Evolutionary conservation across 64 coral and sea anemone species (phyloP), one percentile per base, ranked within the genome.

Genomic region (Stylophora pistillata): DNA sequence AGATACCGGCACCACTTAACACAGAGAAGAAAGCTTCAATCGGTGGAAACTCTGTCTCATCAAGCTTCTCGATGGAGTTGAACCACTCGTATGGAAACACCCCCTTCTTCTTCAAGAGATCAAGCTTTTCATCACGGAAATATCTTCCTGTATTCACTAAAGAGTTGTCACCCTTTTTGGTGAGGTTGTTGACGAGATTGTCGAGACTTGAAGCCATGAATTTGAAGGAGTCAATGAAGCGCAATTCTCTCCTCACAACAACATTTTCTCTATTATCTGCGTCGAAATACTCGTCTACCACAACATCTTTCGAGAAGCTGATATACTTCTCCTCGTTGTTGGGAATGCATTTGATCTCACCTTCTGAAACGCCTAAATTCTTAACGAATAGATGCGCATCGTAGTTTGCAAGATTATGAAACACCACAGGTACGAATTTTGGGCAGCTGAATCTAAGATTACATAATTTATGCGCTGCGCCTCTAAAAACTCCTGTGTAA

Each of bases 281-380:
- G 17, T 90, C 71, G 14, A 69, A 14, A 73, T 56, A 82, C 18
- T 26, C 56, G 30, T 72, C 77, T 10, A 90, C 77, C 52, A 55
- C 34, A 53, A 90, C 57, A 21, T 80, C 4, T 25, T 81, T 90
- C 55, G 23, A 55, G n/a, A 90, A 90, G 10, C 15, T 52, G 11
- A 90, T 90, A 72, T 82, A 90, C 28, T 90, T 81, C 47, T 90
- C 88, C 30, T 90, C 77, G 53, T 70, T 90, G 13, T 84, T 85
- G 20, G 71, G 78, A 5, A 85, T 91, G 34, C 77, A 82, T 5
- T 26, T 23, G 0, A n/a, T n/a, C n/a, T n/a, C n/a, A n/a, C n/a
- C n/a, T n/a, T n/a, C n/a, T n/a, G n/a, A n/a, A n/a, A n/a, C n/a
- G n/a, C n/a, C n/a, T n/a, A n/a, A n/a, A n/a, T n/a, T n/a, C n/a